Percentiles rank a stretch among this genome's conserved stretches.
phyloP scores from a whole-genome alignment of 2,113 vertebrate species.

The Lepidothrix coronata region DNA sequence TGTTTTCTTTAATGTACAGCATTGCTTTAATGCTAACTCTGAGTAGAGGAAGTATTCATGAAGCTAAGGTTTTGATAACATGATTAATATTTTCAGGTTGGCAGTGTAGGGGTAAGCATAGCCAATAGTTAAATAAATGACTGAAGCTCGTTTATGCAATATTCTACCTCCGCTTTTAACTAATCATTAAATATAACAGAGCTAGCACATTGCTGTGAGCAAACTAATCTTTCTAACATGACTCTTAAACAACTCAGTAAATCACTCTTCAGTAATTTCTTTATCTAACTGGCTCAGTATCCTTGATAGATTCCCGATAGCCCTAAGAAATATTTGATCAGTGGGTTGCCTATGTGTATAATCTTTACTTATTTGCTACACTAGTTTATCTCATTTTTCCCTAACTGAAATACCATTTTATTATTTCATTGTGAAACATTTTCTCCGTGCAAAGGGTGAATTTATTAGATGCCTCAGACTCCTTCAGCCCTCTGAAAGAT shows the following conservation, averaged over 20 bases:
- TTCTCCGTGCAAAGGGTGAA: conserved; percentile 16
- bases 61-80: background rate
- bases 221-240: conserved; percentile 62
- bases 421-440: conserved; percentile 61
- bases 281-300: conserved; percentile 64
- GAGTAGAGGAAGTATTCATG: background rate
- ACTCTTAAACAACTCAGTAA: conserved; percentile 65
- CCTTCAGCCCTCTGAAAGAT: conserved; percentile 6
- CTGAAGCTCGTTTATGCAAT: background rate
- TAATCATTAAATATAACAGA: conserved; percentile 66
- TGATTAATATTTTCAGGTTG: conserved; percentile 24
- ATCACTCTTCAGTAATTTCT: conserved; percentile 68
- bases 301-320: conserved; percentile 53
- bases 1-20: background rate
- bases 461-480: conserved; percentile 48
- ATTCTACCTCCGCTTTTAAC: conserved; percentile 44
- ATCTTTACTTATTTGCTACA: conserved; percentile 69
- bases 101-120: background rate
- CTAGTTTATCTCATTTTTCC: conserved; percentile 67
- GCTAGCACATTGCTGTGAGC: conserved; percentile 56
- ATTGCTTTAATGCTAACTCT: background rate
- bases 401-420: conserved; percentile 57
- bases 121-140: conserved; percentile 33
- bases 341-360: conserved; percentile 59
- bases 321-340: conserved; percentile 70